Evolutionary conservation across 1,140 invertebrate genomes (phyloP).

Genomic region (Gryon sp.): DNA sequence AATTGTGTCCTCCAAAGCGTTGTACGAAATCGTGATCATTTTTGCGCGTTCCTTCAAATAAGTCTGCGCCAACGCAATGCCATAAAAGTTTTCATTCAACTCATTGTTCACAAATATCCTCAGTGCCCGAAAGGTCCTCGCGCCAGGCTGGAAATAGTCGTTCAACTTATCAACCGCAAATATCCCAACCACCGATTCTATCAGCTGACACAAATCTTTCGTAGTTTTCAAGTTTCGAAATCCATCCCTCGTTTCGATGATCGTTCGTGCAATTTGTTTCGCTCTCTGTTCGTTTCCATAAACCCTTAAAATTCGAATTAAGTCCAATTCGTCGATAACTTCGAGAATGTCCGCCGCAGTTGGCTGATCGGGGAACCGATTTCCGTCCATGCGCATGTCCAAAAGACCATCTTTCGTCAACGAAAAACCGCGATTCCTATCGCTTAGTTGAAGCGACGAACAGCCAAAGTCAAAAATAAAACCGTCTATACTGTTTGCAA

Average conservation of each 20-base stretch:
- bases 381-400: constrained; percentile 97
- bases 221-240: constrained; percentile 91
- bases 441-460: constrained; percentile 97
- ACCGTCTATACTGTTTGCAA: constrained; percentile 87
- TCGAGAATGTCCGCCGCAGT: constrained; percentile 93
- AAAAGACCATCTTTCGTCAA: constrained; percentile 90
- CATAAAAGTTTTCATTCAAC: constrained; percentile 97
- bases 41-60: constrained; percentile 89
- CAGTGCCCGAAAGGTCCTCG: constrained; percentile 96
- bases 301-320: constrained; percentile 90
- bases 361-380: constrained; percentile 84
- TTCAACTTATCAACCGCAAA: constrained; percentile 84
- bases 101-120: constrained; percentile 98
- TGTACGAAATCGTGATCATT: constrained; percentile 92
- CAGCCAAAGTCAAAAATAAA: constrained; percentile 97
- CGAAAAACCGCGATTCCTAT: constrained; percentile 90
- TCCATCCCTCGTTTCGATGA: constrained; percentile 91
- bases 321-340: constrained; percentile 86
- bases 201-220: constrained; percentile 88
- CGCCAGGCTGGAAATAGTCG: constrained; percentile 89
- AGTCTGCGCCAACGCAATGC: constrained; percentile 87
- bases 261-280: constrained; percentile 91
- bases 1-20: constrained; percentile 97
- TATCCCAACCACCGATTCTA: constrained; percentile 80
- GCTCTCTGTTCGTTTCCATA: constrained; percentile 96